These are phyloP conservation scores for Cistogaster globosa DNA, from an alignment of 2,888 invertebrate genomes.

Conservation along the genomic window DNA sequence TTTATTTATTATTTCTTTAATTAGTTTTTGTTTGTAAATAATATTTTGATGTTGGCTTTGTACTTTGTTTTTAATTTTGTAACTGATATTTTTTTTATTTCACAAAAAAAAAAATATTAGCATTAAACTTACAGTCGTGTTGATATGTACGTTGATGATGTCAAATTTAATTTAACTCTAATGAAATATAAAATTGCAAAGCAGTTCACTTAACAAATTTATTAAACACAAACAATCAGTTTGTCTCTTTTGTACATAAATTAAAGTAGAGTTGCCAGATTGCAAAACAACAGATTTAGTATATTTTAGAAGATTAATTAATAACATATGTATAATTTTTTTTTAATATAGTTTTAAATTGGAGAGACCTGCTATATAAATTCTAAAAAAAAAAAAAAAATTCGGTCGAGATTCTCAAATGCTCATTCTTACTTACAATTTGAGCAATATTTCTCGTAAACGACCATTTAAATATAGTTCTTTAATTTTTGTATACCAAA, in stretches of 20 bases:
- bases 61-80: conserved; percentile 2
- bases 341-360: no score
- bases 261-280: conserved; percentile 48
- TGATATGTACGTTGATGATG: conserved; percentile 80
- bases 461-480: no score
- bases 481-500: no score
- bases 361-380: no score
- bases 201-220: conserved; percentile 54
- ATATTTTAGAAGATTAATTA: neutral
- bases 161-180: conserved; percentile 75
- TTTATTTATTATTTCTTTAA: conserved; percentile 55
- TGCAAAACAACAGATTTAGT: neutral
- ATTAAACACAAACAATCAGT: conserved; percentile 39
- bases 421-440: no score
- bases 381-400: no score
- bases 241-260: conserved; percentile 48
- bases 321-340: no score
- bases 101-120: conserved; percentile 20
- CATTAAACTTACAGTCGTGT: conserved; percentile 52
- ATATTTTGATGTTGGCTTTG: conserved; percentile 3
- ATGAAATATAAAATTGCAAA: conserved; percentile 46
- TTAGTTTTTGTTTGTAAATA: conserved; percentile 63
- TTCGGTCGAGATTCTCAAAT: no score
- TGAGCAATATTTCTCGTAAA: no score
- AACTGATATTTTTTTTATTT: conserved; percentile 4